Evolutionary conservation across 2,888 invertebrate species (phyloP).

Genomic region (Cataglyphis rosenhaueri): DNA sequence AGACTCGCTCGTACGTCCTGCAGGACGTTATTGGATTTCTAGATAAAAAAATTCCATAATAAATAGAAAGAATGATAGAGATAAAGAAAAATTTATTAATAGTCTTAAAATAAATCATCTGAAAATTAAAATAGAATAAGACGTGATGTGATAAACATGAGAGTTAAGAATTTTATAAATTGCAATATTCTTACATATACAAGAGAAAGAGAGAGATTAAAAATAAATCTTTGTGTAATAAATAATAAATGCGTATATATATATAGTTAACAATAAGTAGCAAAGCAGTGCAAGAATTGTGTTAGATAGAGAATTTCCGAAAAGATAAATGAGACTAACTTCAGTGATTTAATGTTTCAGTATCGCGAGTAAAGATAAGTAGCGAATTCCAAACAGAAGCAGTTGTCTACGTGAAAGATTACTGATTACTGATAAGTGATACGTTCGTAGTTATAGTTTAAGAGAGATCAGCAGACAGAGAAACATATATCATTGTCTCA

Average conservation of each 20-base stretch:
- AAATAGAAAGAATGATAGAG: neutral
- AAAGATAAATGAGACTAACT: conserved; percentile 14
- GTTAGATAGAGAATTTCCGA: neutral
- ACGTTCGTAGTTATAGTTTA: neutral
- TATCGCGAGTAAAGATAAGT: neutral
- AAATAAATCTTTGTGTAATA: neutral
- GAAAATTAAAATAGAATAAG: neutral
- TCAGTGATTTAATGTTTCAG: neutral
- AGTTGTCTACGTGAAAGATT: neutral
- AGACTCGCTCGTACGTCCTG: conserved; percentile 68
- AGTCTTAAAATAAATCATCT: neutral
- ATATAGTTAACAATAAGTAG: too few species aligned
- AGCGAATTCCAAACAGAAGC: conserved; percentile 2
- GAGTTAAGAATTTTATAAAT: too few species aligned
- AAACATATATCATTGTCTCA: conserved; percentile 7
- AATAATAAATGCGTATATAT: neutral
- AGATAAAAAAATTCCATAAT: conserved; percentile 21
- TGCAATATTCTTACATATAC: neutral
- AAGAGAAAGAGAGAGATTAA: neutral
- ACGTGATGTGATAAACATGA: too few species aligned
- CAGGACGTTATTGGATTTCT: conserved; percentile 73
- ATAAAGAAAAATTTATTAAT: neutral
- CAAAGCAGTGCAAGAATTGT: neutral
- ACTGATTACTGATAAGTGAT: neutral
- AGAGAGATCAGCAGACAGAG: neutral